Evolutionary conservation across 2,113 vertebrate species (phyloP), one percentile per base, ranked within the genome.

Genomic region (Paratilapia polleni): DNA sequence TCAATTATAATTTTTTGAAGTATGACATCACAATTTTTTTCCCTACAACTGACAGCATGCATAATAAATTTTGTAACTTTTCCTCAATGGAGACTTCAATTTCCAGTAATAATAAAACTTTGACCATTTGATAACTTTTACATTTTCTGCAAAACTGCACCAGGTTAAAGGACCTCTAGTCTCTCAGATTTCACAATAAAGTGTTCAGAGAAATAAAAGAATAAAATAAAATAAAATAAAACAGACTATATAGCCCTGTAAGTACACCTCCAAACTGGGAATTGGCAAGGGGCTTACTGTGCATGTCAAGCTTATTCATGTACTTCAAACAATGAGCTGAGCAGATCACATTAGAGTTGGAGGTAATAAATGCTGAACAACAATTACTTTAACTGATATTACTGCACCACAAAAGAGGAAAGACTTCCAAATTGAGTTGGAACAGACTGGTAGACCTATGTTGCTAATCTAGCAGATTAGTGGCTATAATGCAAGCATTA

Each of bases 381-480:
- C 68, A 19, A 1, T n/a, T n/a, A 73, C 26, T 73, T 54, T 0
- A 6, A 73, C 17, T 34, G 26, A 73, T 73, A 34, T 54, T 73
- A 54, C 68, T 54, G 26, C 6, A 34, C 17, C 28, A n/a, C 43
- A 49, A 73, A 28, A 1, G 19, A 34, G 20, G 26, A 6, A 73
- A 73, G 20, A 54, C 68, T 54, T 73, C 26, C 68, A 73, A 54
- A 54, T 49, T 73, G 68, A 73, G 31, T n/a, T 73, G 68, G 47
- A 73, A 54, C 26, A 34, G 68, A 73, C 14, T 73, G 26, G 47
- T 8, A 73, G 68, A 54, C 68, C 68, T 54, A 14, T 34, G 66
- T 52, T 73, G 47, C 68, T 73, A 73, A 73, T 73, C 47, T 73
- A 26, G 19, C 19, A 73, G 26, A 73, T 73, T 73, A 73, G 47